A percentile compares a stretch with the other conserved stretches of the same genome.
Evolutionary conservation across 2,888 invertebrate species (phyloP).

Genomic region (Mimas tiliae): DNA sequence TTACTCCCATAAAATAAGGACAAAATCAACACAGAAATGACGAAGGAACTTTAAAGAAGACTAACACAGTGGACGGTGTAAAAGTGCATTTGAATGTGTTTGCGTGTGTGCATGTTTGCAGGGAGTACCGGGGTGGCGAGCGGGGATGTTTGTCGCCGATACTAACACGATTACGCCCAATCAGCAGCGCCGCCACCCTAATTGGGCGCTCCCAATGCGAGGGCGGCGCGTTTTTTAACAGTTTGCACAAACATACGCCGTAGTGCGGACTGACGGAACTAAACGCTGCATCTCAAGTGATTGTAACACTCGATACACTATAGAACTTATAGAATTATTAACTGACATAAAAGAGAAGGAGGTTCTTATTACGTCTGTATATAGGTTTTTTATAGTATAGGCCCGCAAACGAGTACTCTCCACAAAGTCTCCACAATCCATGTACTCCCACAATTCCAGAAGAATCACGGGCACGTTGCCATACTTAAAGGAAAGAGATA

Average conservation of each 20-base stretch:
- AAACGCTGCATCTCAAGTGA: slow-evolving; percentile 26
- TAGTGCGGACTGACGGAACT: slow-evolving; percentile 32
- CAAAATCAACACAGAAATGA: too few relatives aligned
- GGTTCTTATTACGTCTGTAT: too few relatives aligned
- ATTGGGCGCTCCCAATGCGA: slow-evolving; percentile 77
- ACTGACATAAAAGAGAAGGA: too few relatives aligned
- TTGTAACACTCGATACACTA: background rate
- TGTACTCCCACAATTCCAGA: too few relatives aligned
- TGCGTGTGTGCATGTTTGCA: slow-evolving; percentile 41
- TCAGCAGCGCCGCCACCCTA: slow-evolving; percentile 81
- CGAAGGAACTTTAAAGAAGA: too few relatives aligned
- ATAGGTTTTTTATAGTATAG: too few relatives aligned
- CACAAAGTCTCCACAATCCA: too few relatives aligned
- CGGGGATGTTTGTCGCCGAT: slow-evolving; percentile 70
- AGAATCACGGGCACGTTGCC: too few relatives aligned
- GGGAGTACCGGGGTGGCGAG: slow-evolving; percentile 43
- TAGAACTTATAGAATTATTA: background rate
- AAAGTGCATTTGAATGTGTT: slow-evolving; percentile 29
- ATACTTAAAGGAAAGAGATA: too few relatives aligned
- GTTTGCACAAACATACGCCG: slow-evolving; percentile 71
- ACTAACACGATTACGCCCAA: slow-evolving; percentile 83
- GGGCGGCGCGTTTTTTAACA: slow-evolving; percentile 81
- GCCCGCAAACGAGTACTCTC: too few relatives aligned
- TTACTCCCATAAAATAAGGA: too few relatives aligned
- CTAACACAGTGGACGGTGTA: background rate